Base-by-base conservation (phyloP, 1,140 invertebrate species). In the Melitaea cinxia region DNA sequence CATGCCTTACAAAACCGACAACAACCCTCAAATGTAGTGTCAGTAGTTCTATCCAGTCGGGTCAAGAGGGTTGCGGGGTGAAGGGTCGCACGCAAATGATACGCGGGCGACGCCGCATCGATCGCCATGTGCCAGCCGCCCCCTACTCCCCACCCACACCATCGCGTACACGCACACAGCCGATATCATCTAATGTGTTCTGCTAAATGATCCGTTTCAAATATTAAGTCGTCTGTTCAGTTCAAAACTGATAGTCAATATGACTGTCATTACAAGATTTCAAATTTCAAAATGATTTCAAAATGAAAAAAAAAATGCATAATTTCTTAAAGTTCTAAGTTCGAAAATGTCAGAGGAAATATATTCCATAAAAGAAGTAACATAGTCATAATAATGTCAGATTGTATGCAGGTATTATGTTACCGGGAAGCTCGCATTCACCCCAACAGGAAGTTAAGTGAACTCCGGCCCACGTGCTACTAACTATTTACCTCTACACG, bases 401-500 rank as follows among this genome's bases (percentile, higher is more conserved):
- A 24, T 62, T 74, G 74, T 45, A 7, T 9, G 68, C 65, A 77
- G 73, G 70, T 78, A 68, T 70, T 69, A 72, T 65, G 76, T 82
- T 70, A 81, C 68, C 65, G 70, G n/a, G 74, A 80, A 83, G 75
- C 74, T 76, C 65, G 72, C 81, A 75, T 70, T 69, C 66, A 50
- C 72, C 79, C 79, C 74, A 21, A 17, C 72, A 69, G 78, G 73
- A 72, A 75, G 78, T 80, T 90, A 88, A 88, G 88, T 90, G 83
- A 77, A 78, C 75, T 73, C 64, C 71, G 55, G 60, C 58, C 83
- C 88, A 90, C 88, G 88, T 90, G 88, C 77, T 23, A 81, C 49
- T 81, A 90, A 90, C 88, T 90, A 90, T 90, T 90, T 88, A 90
- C 85, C 77, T 80, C 71, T 72, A 66, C 88, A 90, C 88, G 88